Evolutionary conservation across 1,140 invertebrate species (phyloP), one percentile per base, ranked within the genome.

Genomic region (Globodera rostochiensis): DNA sequence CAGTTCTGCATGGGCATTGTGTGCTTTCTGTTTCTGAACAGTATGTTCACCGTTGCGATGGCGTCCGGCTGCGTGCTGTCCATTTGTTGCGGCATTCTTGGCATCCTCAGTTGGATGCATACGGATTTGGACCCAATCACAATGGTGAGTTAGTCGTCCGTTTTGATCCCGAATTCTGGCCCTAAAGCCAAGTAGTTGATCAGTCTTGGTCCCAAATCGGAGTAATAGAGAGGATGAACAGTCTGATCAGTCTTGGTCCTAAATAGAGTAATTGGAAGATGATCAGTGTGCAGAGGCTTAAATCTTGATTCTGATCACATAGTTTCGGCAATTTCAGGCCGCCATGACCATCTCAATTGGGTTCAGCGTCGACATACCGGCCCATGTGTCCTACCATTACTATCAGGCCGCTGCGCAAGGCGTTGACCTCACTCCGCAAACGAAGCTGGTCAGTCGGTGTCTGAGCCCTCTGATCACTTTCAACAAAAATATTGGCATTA

Each of bases 311-410:
- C 60, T 66, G 60, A 13, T 66, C 60, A 21, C n/a, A 15, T 66
- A 15, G 2, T n/a, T 76, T 77, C 8, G 15, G 11, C 19, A 57
- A 15, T 80, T 76, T 80, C 19, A 80, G 71, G 79, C 81, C 46
- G 90, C 91, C 69, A 86, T 91, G 74, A 90, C 91, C 50, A 91
- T 91, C 83, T 90, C 90, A 45, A 89, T 92, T 13, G 91, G 91
- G n/a, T 91, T 71, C 74, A 90, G 90, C 57, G 90, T 91, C 6
- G 91, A 91, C 84, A 91, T 90, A 76, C 89, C 91, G 47, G 91
- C 90, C 46, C 91, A 91, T 76, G 90, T 91, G 19, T 90, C 88
- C 74, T 91, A 91, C 79, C 88, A 89, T 75, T 89, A 90, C 64
- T 60, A 95, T 94, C 5, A 84, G 69, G 87, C 88, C 46, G 73